Conservation (phyloP, 2,888 invertebrate species). For the Limnephilus auricula region DNA sequence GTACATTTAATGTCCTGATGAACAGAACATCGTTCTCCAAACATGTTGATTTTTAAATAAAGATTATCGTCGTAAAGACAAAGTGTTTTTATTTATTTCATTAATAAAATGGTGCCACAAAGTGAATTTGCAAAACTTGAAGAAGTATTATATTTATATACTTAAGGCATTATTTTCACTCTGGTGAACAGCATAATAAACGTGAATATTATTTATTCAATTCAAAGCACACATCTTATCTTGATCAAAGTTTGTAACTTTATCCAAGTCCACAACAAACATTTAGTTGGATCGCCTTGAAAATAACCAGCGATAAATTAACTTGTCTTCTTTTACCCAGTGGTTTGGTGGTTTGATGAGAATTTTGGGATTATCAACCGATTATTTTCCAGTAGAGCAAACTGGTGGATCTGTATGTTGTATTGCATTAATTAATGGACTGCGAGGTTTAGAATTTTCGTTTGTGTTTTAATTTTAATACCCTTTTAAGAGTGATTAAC, state of each 20-base stretch:
- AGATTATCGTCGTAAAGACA: no score
- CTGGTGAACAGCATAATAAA: neutral
- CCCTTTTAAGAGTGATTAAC: no score
- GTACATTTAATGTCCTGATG: no score
- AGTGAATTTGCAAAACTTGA: no score
- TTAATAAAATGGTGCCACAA: no score
- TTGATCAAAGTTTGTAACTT: constrained; percentile 8
- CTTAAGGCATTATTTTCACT: neutral
- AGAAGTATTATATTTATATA: no score
- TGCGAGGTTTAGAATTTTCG: no score
- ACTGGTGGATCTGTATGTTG: neutral
- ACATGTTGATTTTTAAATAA: no score
- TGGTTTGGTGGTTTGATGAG: neutral
- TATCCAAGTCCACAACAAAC: constrained; percentile 14
- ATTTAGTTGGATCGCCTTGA: neutral
- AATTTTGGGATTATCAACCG: neutral
- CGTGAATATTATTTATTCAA: constrained; percentile 12
- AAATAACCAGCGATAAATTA: neutral
- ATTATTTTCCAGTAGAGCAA: neutral
- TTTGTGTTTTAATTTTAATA: no score
- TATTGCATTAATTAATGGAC: neutral
- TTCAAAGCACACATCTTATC: constrained; percentile 20
- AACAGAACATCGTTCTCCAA: no score
- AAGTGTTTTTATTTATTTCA: no score
- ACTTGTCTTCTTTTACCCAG: neutral